Evolutionary conservation across 2,888 invertebrate genomes (phyloP), one percentile per base, ranked within the genome.

Genomic region (Caenorhabditis becei): DNA sequence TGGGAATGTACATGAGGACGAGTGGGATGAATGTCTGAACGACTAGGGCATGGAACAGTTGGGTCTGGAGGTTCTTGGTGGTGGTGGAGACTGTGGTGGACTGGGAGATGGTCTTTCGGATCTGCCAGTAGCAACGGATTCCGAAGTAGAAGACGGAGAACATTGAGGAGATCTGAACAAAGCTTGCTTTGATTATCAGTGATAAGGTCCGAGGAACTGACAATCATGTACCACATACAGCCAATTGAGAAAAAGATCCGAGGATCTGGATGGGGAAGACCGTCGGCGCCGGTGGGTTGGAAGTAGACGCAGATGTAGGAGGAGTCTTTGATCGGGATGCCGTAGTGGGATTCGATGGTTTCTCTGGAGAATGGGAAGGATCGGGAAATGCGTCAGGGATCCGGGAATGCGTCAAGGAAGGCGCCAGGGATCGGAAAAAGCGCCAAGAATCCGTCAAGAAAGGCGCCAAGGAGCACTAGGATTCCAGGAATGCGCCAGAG

Each of bases 141-240:
- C 78, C 78, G 18, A 78, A 78, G 51, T 66, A 65, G 66, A 78
- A 78, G 4, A 78, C 71, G 18, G 44, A 77, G 53, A 65, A 70
- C 70, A 77, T 70, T 1, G 77, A 77, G 44, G 77, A 70, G 24
- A 65, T 71, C 77, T 77, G 63, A 10, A 32, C 4, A 10, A 10
- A 32, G 32, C 32, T 7, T 32, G 5, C 10, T 32, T 8, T 4
- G 20, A 4, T 41, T 16, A 3, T 16, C 16, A 5, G 8, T 41
- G 2, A 10, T 41, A n/a, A n/a, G n/a, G n/a, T n/a, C n/a, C 18
- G 5, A 5, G 2, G 4, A n/a, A 51, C 72, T 65, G 24, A 74
- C 72, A 59, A 75, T 66, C 75, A 75, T 75, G 54, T 75, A 75
- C 75, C 75, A 75, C 75, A 75, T 75, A 28, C 75, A 75, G 0